Evolutionary conservation across 1,140 invertebrate genomes (phyloP).

Genomic region (Nymphalis io): DNA sequence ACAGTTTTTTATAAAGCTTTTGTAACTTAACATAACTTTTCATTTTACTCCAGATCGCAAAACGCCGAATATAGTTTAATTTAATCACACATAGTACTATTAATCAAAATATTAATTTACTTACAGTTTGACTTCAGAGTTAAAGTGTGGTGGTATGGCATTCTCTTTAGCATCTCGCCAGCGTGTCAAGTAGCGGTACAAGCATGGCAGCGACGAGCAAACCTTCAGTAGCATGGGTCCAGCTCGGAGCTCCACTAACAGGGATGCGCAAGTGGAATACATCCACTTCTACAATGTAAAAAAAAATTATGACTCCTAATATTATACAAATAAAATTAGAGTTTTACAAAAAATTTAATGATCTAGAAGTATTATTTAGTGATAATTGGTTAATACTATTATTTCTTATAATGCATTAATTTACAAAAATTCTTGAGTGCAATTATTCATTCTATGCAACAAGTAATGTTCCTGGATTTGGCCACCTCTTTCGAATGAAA

Average conservation of each 20-base stretch:
- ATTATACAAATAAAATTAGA: no score
- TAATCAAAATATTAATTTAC: conserved; percentile 48
- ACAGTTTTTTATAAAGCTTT: background rate
- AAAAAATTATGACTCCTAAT: background rate
- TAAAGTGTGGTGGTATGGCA: conserved; percentile 86
- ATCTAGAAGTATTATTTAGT: no score
- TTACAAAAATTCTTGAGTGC: no score
- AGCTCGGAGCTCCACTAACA: conserved; percentile 87
- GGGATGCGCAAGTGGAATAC: conserved; percentile 64
- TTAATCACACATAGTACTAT: background rate
- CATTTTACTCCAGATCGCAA: background rate
- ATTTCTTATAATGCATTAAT: no score
- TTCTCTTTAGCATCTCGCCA: conserved; percentile 85
- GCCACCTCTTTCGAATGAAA: no score
- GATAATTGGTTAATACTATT: no score
- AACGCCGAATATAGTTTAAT: background rate
- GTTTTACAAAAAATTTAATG: no score
- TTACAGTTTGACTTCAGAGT: conserved; percentile 87
- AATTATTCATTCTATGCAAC: no score
- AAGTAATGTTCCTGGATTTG: no score
- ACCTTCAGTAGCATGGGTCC: conserved; percentile 90
- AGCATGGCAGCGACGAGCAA: conserved; percentile 87
- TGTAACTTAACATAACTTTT: no score
- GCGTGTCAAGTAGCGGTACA: conserved; percentile 87
- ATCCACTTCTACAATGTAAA: conserved; percentile 69